phyloP scores from a whole-genome alignment of 2,797 vertebrate genomes.

The Masticophis lateralis region DNA sequence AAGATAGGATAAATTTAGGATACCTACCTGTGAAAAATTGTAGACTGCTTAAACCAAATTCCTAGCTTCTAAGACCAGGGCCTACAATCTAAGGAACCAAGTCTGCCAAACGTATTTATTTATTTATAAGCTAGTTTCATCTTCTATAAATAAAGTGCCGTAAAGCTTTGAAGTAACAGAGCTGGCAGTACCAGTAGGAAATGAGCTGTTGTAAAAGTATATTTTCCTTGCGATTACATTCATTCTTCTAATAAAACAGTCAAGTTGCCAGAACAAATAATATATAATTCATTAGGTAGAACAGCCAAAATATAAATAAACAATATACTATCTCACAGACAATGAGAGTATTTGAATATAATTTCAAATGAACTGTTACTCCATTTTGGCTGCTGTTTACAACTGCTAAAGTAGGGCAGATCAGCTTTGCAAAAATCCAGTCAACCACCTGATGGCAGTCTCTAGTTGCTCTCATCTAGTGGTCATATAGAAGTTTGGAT shows the following conservation, averaged over 20 bases:
- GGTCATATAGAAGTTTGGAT: background rate
- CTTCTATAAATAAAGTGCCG: background rate
- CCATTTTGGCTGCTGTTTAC: background rate
- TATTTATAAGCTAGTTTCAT: background rate
- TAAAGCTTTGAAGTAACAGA: background rate
- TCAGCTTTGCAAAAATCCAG: background rate
- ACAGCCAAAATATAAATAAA: background rate
- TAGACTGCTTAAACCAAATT: background rate
- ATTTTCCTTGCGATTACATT: background rate
- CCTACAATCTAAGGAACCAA: background rate
- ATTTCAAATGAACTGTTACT: background rate
- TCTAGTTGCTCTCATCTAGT: background rate
- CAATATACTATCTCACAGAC: background rate
- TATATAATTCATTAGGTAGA: background rate
- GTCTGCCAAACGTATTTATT: background rate
- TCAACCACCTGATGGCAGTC: background rate
- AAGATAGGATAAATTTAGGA: background rate
- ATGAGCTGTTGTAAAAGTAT: constrained; percentile 8
- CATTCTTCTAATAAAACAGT: background rate
- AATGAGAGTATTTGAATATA: background rate
- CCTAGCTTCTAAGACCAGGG: background rate
- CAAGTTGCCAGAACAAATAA: constrained; percentile 6
- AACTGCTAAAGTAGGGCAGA: background rate
- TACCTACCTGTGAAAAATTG: background rate
- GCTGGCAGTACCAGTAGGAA: background rate